phyloP scores from a whole-genome alignment of 2,113 vertebrate species.

The Gallinago jamesoni region DNA sequence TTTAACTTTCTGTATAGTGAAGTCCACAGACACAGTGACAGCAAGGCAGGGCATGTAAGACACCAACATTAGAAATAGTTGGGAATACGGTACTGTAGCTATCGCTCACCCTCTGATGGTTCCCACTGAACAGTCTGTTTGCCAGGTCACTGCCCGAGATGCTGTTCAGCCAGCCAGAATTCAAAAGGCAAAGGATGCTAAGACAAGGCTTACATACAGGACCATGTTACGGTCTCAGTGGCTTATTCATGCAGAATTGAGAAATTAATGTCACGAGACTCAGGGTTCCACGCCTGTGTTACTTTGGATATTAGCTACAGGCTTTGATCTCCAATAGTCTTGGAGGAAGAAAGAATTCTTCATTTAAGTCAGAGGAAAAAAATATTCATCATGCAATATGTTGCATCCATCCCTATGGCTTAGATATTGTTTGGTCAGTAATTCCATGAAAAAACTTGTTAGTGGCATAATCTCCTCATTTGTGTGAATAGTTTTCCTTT shows the following conservation, averaged over 20 bases:
- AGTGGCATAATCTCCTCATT: not conserved
- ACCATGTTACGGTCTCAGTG: accelerated
- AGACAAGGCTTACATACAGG: not conserved
- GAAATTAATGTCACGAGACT: not conserved
- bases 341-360: not conserved
- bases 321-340: not conserved
- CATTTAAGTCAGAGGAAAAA: not conserved
- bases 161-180: not conserved
- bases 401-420: not conserved
- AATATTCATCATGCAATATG: not conserved
- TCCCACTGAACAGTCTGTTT: not conserved
- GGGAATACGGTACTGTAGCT: not conserved
- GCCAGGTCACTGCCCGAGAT: not conserved
- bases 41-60: not conserved
- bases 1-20: not conserved
- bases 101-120: not conserved
- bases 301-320: not conserved
- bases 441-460: not conserved
- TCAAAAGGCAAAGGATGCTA: not conserved
- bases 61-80: not conserved
- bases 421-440: not conserved
- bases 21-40: not conserved
- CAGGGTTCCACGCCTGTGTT: accelerated
- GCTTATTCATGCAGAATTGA: not conserved
- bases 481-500: not conserved